Percentiles rank a stretch among this genome's conserved stretches.
These are phyloP conservation scores for Scelioninae gen. 2 DNA, from an alignment of 2,888 invertebrate genomes.

Conservation along the genomic window DNA sequence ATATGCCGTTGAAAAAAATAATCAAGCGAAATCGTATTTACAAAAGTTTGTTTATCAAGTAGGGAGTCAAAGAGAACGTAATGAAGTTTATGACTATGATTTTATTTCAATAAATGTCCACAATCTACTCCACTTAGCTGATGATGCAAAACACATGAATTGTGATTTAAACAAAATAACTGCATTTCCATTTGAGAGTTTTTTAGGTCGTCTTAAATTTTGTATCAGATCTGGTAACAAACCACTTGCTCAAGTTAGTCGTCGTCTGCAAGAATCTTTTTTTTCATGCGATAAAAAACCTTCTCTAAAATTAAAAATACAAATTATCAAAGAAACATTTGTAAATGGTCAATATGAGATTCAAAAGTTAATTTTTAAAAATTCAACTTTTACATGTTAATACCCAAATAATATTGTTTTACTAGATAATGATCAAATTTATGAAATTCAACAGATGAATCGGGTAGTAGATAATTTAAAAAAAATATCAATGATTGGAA, in stretches of 20 bases:
- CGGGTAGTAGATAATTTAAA: too few species aligned
- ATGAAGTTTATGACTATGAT: constrained; percentile 61
- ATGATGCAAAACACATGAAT: constrained; percentile 52
- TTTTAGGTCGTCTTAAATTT: constrained; percentile 54
- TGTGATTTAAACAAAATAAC: constrained; percentile 31
- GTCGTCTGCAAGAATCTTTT: constrained; percentile 42
- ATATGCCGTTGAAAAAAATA: constrained; percentile 23
- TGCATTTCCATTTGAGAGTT: constrained; percentile 57
- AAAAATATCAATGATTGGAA: too few species aligned
- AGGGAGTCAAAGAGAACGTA: constrained; percentile 12
- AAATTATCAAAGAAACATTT: constrained; percentile 1
- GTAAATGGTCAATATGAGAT: background rate
- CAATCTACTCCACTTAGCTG: constrained; percentile 57
- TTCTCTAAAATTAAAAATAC: background rate
- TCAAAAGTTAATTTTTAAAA: constrained; percentile 14
- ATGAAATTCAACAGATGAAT: too few species aligned
- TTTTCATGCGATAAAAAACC: too few species aligned
- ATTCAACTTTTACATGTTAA: constrained; percentile 1
- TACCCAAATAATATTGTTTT: constrained; percentile 13
- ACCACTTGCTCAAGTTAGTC: constrained; percentile 56
- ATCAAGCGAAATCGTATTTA: constrained; percentile 58
- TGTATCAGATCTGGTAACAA: constrained; percentile 47
- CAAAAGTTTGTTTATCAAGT: constrained; percentile 64
- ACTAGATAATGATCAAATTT: constrained; percentile 2
- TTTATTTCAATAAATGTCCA: constrained; percentile 66